Base-by-base conservation (phyloP, 2,888 invertebrate species). In the Stomorhina lunata region DNA sequence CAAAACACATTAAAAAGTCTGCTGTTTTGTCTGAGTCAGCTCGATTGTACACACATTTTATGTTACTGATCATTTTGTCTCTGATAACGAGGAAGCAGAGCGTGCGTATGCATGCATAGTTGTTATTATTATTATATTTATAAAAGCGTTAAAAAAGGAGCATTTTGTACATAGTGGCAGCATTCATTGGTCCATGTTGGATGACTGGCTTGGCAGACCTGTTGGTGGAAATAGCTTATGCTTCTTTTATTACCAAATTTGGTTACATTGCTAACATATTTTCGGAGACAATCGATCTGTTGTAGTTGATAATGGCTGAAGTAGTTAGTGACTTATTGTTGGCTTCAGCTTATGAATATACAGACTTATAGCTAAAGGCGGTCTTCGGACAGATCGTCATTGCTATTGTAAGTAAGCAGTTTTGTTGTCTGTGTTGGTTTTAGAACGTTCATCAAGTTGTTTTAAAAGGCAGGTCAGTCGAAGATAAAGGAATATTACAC, bases 241-340 rank as follows among this genome's bases (percentile, higher is more conserved):
- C 82, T 82, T 79, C 82, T 82, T 81, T 82, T 79, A 82, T 79
- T 82, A 84, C 85, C 85, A 85, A 85, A 85, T 85, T 85, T 85
- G 85, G 85, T 83, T 85, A 80, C 83, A 83, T 78, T 77, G 85
- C 80, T 69, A 81, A 73, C 83, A 77, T 78, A 83, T 77, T 80
- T 77, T 78, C 45, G 84, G 81, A 80, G 83, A 85, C 84, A 84
- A 84, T 84, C 83, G 84, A 84, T 82, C 85, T 66, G 72, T 80
- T 69, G 80, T 50, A 63, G 73, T 63, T 69, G 65, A 75, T 75
- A 79, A 59, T 75, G 66, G 69, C 10, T 65, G 20, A 65, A 50
- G 63, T 78, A 75, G 79, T 69, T 43, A 53, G 71, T 68, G 57
- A 55, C 37, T 53, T 65, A 65, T 59, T 72, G 66, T 68, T 75